Base-by-base conservation (phyloP, 2,888 invertebrate species). In the Isoperla grammatica region DNA sequence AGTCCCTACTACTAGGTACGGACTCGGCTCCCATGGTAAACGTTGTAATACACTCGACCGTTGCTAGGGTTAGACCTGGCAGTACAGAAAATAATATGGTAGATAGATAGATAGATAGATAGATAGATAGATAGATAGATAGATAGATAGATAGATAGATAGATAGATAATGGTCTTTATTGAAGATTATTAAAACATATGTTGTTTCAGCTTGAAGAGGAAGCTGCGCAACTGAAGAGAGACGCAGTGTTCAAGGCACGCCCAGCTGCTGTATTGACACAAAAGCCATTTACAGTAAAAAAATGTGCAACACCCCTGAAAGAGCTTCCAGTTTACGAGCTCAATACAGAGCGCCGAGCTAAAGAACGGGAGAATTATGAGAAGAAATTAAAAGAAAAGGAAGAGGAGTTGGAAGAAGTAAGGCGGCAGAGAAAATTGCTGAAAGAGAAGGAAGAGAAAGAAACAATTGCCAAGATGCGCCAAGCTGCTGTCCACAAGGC, bases 271-370 rank as follows among this genome's bases (percentile, higher is more conserved):
- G 84, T 86, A 2, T 72, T 86, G 0, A 75, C 80, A 53, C 82
- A 81, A 67, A 78, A 83, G 66, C 86, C 87, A 0, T 87, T 87
- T 68, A 78, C 81, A 57, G 86, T 87, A 2, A 74, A 79, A 22
- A 77, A 78, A 57, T 72, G 76, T 15, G 72, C 75, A 17, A 72
- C 74, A 35, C 77, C 79, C 1, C 63, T 78, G 5, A 66, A 75
- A 0, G 78, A 77, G 69, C 68, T 75, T 6, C 71, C 49, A n/a
- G 15, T 23, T 1, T 29, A 87, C 72, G 73, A 77, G 3, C 71
- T 89, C n/a, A 81, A 81, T 54, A 84, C 86, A 1, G 83, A 85
- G 60, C 78, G 78, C 62, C 73, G 89, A 59, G 83, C 84, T 0
- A 77, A 74, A 11, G 81, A 86, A 61, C 74, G 87, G 35, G 79